Conservation (phyloP, 2,888 invertebrate species). For the Phania funesta region DNA sequence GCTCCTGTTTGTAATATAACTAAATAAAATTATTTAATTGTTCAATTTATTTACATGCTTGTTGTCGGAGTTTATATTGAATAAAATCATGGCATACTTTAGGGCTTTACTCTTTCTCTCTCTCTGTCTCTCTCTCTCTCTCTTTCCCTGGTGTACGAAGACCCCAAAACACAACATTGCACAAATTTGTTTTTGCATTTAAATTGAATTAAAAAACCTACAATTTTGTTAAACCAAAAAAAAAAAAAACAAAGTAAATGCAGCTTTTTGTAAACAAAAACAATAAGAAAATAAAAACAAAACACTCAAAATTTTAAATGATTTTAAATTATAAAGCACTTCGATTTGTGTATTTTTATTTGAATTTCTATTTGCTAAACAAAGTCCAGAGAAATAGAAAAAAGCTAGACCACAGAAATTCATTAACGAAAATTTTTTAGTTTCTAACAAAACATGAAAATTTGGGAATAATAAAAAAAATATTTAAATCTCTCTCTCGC, state of each 20-base stretch:
- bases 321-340: slow-evolving; percentile 30
- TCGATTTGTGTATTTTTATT: background rate
- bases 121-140: background rate
- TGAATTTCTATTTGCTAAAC: slow-evolving; percentile 10
- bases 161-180: too few species aligned
- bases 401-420: slow-evolving; percentile 45
- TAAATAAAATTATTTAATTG: slow-evolving; percentile 56
- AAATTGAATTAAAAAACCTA: slow-evolving; percentile 21
- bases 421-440: slow-evolving; percentile 36
- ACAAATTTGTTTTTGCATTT: background rate
- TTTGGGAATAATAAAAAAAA: background rate
- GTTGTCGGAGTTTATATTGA: slow-evolving; percentile 1
- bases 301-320: slow-evolving; percentile 9
- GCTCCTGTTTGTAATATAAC: background rate
- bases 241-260: background rate
- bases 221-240: slow-evolving; percentile 3
- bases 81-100: slow-evolving; percentile 53
- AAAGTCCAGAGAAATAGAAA: background rate
- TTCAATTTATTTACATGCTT: slow-evolving; percentile 52
- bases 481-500: too few species aligned
- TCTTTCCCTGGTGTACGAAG: too few species aligned
- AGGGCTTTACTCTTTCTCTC: background rate
- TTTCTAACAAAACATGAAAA: background rate
- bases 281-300: background rate
- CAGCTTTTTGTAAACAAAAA: background rate